Conservation (phyloP, 2,888 invertebrate genomes). For the Drosophila pseudotalamancana region DNA sequence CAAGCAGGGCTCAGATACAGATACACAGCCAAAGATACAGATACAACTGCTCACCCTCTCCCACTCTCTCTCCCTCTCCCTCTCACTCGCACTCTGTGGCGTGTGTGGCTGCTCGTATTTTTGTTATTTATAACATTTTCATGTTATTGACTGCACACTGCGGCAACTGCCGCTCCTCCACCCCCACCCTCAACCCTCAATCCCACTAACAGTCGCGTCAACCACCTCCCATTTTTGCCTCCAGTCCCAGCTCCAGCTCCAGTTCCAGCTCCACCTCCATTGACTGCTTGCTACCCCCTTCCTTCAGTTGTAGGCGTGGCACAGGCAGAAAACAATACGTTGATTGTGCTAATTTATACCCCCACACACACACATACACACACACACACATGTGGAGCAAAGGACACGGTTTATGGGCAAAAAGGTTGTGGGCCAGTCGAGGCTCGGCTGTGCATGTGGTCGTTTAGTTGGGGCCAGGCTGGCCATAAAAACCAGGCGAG, state of each 20-base stretch:
- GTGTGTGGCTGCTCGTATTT: slow-evolving; percentile 52
- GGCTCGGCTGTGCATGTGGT: slow-evolving; percentile 29
- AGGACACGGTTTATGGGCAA: slow-evolving; percentile 71
- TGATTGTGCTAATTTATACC: slow-evolving; percentile 80
- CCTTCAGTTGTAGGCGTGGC: slow-evolving; percentile 44
- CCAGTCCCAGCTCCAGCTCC: not conserved
- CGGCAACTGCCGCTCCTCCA: slow-evolving; percentile 31
- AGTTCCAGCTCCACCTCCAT: not conserved
- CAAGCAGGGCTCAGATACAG: slow-evolving; percentile 34
- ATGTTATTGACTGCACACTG: slow-evolving; percentile 72
- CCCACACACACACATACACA: slow-evolving; percentile 11
- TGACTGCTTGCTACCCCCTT: not conserved
- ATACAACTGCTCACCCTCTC: slow-evolving; percentile 6
- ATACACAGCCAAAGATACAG: slow-evolving; percentile 33
- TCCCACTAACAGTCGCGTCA: not conserved
- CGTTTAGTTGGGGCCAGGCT: slow-evolving; percentile 53
- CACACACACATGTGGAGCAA: slow-evolving; percentile 32
- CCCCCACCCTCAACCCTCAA: not conserved
- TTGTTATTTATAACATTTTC: slow-evolving; percentile 78
- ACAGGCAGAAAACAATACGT: slow-evolving; percentile 72
- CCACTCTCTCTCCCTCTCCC: no score
- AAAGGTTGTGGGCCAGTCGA: slow-evolving; percentile 67
- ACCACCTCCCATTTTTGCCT: slow-evolving; percentile 8
- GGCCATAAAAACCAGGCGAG: slow-evolving; percentile 63
- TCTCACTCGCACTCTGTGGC: not conserved